A percentile compares a stretch with the other conserved stretches of the same genome.
These are phyloP conservation scores for Ennomos fuscantarius DNA, from an alignment of 2,888 invertebrate genomes.

Conservation along the genomic window DNA sequence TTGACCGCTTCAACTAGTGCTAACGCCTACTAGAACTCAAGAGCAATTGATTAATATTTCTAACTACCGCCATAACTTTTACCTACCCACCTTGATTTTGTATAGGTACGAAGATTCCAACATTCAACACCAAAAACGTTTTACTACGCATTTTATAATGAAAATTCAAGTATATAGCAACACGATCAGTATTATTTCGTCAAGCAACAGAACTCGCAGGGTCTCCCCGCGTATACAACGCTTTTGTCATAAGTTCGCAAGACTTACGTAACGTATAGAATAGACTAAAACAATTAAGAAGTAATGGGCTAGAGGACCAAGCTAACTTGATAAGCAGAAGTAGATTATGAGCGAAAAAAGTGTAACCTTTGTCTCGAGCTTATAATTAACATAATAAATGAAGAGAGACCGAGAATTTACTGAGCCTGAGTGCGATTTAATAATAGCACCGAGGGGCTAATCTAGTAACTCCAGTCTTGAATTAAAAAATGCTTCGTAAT, in stretches of 20 bases:
- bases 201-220: too few relatives aligned
- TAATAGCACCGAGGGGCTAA: slow-evolving; percentile 36
- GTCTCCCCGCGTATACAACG: too few relatives aligned
- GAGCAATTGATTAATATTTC: too few relatives aligned
- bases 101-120: too few relatives aligned
- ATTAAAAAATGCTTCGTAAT: slow-evolving; percentile 27
- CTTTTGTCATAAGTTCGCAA: too few relatives aligned
- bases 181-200: background rate
- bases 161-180: too few relatives aligned
- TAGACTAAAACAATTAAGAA: slow-evolving; percentile 1
- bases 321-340: slow-evolving; percentile 29
- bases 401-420: slow-evolving; percentile 36
- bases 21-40: too few relatives aligned
- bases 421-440: slow-evolving; percentile 41
- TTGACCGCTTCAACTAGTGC: too few relatives aligned
- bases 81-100: too few relatives aligned
- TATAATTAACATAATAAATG: slow-evolving; percentile 50
- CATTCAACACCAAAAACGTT: too few relatives aligned
- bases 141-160: too few relatives aligned
- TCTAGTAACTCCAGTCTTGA: slow-evolving; percentile 34
- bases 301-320: background rate
- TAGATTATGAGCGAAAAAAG: slow-evolving; percentile 36
- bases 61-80: too few relatives aligned
- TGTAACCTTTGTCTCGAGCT: slow-evolving; percentile 41
- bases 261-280: background rate